A percentile compares a stretch with the other conserved stretches of the same genome.
Evolutionary conservation across 2,888 invertebrate genomes (phyloP).

Genomic region (Gymnosoma rotundatum): DNA sequence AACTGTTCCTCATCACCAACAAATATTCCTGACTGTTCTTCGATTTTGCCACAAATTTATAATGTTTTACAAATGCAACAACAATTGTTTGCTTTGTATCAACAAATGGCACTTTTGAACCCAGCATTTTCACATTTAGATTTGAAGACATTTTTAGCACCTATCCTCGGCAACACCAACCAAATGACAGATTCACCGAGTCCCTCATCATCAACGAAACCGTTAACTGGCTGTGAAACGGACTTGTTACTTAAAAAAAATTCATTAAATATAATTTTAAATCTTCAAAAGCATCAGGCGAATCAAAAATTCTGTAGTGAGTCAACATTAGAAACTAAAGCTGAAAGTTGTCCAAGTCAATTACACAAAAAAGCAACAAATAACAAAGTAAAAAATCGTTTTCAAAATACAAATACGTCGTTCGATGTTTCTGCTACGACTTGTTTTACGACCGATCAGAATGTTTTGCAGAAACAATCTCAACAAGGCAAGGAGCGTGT

Average conservation of each 20-base stretch:
- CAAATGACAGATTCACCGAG: neutral
- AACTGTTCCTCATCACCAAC: neutral
- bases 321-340: neutral
- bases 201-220: neutral
- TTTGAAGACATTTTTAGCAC: neutral
- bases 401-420: neutral
- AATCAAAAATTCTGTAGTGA: neutral
- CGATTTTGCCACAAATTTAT: constrained; percentile 6
- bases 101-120: constrained; percentile 25
- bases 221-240: neutral
- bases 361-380: neutral
- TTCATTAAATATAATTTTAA: constrained; percentile 13
- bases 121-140: neutral
- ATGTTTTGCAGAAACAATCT: neutral
- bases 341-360: neutral
- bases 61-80: constrained; percentile 45
- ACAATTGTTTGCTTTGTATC: constrained; percentile 62
- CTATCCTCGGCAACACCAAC: neutral
- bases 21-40: neutral
- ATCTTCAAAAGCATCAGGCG: neutral
- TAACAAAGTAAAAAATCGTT: neutral
- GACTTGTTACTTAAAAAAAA: neutral
- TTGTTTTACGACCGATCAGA: neutral
- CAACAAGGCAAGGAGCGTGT: constrained; percentile 85
- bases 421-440: neutral